Evolutionary conservation across 2,797 vertebrate genomes (phyloP).

Genomic region (Anguilla obscura): DNA sequence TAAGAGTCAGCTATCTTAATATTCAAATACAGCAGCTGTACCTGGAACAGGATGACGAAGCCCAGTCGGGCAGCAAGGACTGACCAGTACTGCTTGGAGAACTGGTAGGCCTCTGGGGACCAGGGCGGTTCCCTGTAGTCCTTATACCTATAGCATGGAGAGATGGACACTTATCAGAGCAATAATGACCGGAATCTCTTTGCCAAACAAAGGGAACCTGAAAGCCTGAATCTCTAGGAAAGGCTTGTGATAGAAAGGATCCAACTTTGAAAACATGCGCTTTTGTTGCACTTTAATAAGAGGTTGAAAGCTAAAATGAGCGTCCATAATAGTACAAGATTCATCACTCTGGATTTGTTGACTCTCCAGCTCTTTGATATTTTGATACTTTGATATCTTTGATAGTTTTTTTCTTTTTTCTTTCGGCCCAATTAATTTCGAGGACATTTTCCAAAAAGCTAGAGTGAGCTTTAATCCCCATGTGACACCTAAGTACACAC

Average conservation of each 20-base stretch:
- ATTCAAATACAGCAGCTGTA: neutral
- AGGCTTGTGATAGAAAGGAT: neutral
- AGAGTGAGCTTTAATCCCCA: too few relatives aligned
- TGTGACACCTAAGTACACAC: too few relatives aligned
- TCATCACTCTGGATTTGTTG: neutral
- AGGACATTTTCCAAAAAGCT: neutral
- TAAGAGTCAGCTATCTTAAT: neutral
- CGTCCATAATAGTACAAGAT: neutral
- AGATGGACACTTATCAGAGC: neutral
- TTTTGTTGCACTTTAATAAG: slow-evolving; percentile 4
- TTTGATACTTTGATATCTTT: neutral
- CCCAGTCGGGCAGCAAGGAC: slow-evolving; percentile 90
- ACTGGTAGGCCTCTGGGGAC: slow-evolving; percentile 84
- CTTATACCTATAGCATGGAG: slow-evolving; percentile 81
- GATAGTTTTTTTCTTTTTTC: neutral
- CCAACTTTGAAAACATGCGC: too few relatives aligned
- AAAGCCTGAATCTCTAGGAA: neutral
- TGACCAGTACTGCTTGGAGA: slow-evolving; percentile 95
- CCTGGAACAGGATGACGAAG: slow-evolving; percentile 88
- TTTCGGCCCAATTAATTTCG: neutral
- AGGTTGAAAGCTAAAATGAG: neutral
- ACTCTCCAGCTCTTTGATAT: neutral
- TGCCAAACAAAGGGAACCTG: neutral
- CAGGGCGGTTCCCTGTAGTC: slow-evolving; percentile 97
- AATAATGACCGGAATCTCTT: neutral